Evolutionary conservation across 2,113 vertebrate genomes (phyloP), one percentile per base, ranked within the genome.

Genomic region (Sula dactylatra): DNA sequence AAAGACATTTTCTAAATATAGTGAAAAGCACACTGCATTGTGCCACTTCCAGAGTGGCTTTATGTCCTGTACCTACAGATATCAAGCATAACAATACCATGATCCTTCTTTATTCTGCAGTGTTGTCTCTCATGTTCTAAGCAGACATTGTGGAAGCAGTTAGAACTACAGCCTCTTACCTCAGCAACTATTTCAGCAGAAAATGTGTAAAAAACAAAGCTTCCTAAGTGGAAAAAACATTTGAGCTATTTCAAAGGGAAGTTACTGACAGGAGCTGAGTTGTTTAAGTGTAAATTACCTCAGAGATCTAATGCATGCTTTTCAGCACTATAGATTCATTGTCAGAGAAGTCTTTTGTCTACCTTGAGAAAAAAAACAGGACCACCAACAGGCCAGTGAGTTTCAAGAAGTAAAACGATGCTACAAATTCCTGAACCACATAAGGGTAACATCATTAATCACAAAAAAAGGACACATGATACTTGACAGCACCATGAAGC

Each of bases 211-310:
- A 69, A 58, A 94, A 90, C 81, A 54, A 54, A 52, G 52, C 77
- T 91, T 80, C 56, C 62, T 88, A 86, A 90, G 87, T 90, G 42
- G 70, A 94, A 96, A 96, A 83, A 90, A 73, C 96, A 97, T 90
- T 84, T 95, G 95, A 90, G 82, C 45, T 52, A 79, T 77, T 94
- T 97, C 86, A 96, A 95, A 85, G 88, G 82, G 59, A 96, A 95
- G 86, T 92, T 95, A 93, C 82, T 96, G 69, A 91, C 86, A 88
- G 89, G 85, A 88, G 78, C 80, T 54, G 72, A 96, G 89, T 87
- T 95, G 90, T 83, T 96, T 93, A 95, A 94, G 94, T 96, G 88
- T 94, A 96, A 96, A 97, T 97, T 94, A 95, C 81, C 26, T 24
- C 58, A 86, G 93, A 93, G 81, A 85, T 96, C 92, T 93, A 95